These are phyloP conservation scores for Hesperia comma DNA, from an alignment of 2,888 invertebrate genomes.

Conservation along the genomic window DNA sequence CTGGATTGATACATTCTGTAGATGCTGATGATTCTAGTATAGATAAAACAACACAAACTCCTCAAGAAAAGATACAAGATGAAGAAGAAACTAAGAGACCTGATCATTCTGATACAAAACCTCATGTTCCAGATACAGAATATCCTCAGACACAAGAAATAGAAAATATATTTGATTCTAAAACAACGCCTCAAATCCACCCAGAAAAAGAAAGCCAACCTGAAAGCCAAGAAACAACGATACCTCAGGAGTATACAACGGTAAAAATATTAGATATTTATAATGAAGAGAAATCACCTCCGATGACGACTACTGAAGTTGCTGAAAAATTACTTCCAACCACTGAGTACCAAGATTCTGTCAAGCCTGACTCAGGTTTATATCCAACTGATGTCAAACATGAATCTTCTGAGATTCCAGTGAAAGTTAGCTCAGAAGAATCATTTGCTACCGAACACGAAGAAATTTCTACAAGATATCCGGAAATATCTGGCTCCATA, in stretches of 20 bases:
- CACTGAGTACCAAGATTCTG: constrained; percentile 15
- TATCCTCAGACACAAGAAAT: neutral
- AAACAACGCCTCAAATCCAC: constrained; percentile 2
- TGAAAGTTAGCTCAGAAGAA: constrained; percentile 20
- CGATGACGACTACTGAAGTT: constrained; percentile 4
- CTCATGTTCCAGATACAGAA: constrained; percentile 24
- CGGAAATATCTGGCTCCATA: neutral
- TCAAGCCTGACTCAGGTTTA: neutral
- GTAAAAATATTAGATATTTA: constrained; percentile 11
- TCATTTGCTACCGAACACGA: constrained; percentile 6
- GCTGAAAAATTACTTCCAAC: constrained; percentile 15
- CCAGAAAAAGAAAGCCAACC: constrained; percentile 10
- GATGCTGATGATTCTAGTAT: constrained; percentile 16
- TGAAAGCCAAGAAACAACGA: constrained; percentile 7
- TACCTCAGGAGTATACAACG: constrained; percentile 6
- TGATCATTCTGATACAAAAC: neutral
- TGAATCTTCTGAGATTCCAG: constrained; percentile 31
- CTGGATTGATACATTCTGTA: constrained; percentile 13
- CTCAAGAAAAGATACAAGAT: neutral
- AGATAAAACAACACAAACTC: constrained; percentile 27
- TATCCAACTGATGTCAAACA: constrained; percentile 4
- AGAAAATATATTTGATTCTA: constrained; percentile 6
- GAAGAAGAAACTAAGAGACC: constrained; percentile 27
- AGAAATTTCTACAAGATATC: constrained; percentile 3
- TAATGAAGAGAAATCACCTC: constrained; percentile 6